A percentile compares a stretch with the other conserved stretches of the same genome.
Evolutionary conservation across 2,888 invertebrate species (phyloP).

Genomic region (Aquatica leii): DNA sequence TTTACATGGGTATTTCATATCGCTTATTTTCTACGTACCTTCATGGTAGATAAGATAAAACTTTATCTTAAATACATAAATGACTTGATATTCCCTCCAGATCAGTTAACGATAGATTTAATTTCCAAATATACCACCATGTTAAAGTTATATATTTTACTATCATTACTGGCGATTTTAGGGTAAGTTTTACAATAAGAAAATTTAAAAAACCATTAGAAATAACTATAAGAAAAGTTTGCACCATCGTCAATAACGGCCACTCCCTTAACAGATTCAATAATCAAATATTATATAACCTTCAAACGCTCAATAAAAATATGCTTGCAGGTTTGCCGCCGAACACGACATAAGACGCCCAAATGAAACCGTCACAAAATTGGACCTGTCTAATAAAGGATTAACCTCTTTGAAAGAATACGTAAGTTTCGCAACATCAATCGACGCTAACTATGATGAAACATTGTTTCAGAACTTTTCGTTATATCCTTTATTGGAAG

Average conservation of each 20-base stretch:
- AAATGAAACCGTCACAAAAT: conserved; percentile 14
- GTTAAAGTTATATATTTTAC: conserved; percentile 15
- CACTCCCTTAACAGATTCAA: no score
- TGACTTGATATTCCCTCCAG: conserved; percentile 11
- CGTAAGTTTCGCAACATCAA: no score
- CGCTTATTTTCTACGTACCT: conserved; percentile 1
- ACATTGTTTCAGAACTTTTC: conserved; percentile 53
- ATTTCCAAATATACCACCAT: conserved; percentile 14
- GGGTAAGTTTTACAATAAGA: conserved; percentile 19
- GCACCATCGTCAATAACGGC: background rate
- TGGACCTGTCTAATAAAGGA: conserved; percentile 19
- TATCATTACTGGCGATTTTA: conserved; percentile 4
- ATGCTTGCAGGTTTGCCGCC: conserved; percentile 20
- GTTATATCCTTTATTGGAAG: conserved; percentile 51
- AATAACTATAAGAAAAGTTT: background rate
- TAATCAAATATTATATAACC: background rate
- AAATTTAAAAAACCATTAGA: background rate
- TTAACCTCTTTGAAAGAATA: conserved; percentile 21
- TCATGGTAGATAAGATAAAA: conserved; percentile 23
- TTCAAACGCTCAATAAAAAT: no score
- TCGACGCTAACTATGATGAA: background rate
- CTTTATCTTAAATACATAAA: conserved; percentile 18
- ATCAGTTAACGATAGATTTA: conserved; percentile 18
- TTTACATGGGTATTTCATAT: no score
- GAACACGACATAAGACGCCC: background rate